Base-by-base conservation (phyloP, 2,113 vertebrate species). In the Mohoua ochrocephala region DNA sequence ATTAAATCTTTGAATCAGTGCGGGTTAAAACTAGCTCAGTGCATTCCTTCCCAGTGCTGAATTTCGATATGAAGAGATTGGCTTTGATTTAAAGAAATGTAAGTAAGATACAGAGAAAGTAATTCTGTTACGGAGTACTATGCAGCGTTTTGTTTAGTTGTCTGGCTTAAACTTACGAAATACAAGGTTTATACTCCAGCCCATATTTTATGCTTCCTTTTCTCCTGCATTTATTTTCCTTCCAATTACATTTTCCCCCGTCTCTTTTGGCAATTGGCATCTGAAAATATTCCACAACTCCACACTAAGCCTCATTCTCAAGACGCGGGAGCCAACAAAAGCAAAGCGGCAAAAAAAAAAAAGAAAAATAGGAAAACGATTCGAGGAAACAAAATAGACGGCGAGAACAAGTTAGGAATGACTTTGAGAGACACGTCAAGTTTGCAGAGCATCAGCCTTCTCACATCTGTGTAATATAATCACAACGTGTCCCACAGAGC, bases 381-480 rank as follows among this genome's bases (percentile, higher is more conserved):
- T 47, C 3, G 11, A 70, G 49, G 69, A 92, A 92, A 77, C 14
- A 82, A 93, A 96, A 70, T 28, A 94, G 84, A 88, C 45, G 57
- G 63, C 50, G 47, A 67, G 50, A 54, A 74, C 74, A 91, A 95
- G 86, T 93, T 95, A 90, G 69, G 91, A 82, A 94, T 89, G 82
- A 91, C 95, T 91, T 91, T 91, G 87, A 93, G 59, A 75, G 67
- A 73, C 82, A 39, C 31, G 73, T 96, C 70, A 94, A 91, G 80
- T 96, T 94, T 94, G 90, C 73, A 63, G 90, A 88, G 49, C 78
- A 86, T 93, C 91, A 93, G 88, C 61, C 82, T 45, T 73, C 44
- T 83, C 52, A 52, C 95, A 85, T 97, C 87, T 85, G 91, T 63
- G 52, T 70, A 71, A 24, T 60, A 77, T 68, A 87, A 93, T 73